A percentile compares a stretch with the other conserved stretches of the same genome.
phyloP scores from a whole-genome alignment of 2,888 invertebrate species.

The Digitonthophagus gazella region DNA sequence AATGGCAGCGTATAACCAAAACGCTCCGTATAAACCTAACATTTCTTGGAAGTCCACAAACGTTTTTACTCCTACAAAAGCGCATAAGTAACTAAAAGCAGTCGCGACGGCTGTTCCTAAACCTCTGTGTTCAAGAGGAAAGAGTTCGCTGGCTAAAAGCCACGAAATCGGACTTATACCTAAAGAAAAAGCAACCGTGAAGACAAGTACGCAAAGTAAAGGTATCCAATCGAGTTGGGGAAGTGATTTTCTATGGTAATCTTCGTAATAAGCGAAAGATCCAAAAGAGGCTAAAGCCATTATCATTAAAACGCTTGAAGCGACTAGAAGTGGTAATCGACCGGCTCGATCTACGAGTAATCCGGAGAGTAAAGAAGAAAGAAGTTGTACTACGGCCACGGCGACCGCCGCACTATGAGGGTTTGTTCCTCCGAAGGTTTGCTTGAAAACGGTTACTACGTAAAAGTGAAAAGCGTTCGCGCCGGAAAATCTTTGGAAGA shows the following conservation, averaged over 20 bases:
- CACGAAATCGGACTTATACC: conserved; percentile 88
- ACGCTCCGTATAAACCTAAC: conserved; percentile 78
- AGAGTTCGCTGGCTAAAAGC: conserved; percentile 79
- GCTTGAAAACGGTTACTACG: conserved; percentile 81
- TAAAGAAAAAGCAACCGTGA: conserved; percentile 82
- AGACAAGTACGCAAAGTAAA: conserved; percentile 75
- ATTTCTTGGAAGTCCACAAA: conserved; percentile 78
- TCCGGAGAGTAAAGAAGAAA: conserved; percentile 80
- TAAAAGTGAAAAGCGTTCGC: conserved; percentile 84
- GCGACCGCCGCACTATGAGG: conserved; percentile 83
- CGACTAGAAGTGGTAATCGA: conserved; percentile 76
- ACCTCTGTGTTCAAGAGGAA: conserved; percentile 81
- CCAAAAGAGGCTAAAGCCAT: conserved; percentile 84
- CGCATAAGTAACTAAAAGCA: conserved; percentile 82
- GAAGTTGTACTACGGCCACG: conserved; percentile 78
- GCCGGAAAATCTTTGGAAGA: conserved; percentile 83
- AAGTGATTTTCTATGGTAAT: conserved; percentile 54
- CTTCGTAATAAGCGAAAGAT: conserved; percentile 80
- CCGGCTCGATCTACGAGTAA: conserved; percentile 84
- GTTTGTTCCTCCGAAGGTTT: conserved; percentile 78
- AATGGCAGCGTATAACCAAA: conserved; percentile 84
- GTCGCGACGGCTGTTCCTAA: conserved; percentile 84
- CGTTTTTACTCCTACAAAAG: conserved; percentile 82
- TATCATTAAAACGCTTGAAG: conserved; percentile 81
- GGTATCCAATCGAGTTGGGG: conserved; percentile 79